Conservation (phyloP, 2,113 vertebrate species). For the Spea bombifrons region DNA sequence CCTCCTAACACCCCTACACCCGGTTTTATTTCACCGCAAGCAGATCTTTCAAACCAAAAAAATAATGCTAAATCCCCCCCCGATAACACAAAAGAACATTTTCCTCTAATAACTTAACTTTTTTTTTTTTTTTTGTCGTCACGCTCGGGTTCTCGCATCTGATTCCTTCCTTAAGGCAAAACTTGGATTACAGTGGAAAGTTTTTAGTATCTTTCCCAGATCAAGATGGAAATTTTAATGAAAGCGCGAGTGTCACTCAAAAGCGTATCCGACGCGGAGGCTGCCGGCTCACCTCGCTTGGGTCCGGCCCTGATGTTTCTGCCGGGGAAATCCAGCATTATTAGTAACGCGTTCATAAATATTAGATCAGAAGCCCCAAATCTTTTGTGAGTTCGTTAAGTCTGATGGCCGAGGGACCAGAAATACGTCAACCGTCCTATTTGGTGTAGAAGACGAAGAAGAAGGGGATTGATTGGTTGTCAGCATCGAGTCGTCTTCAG, state of each 20-base stretch:
- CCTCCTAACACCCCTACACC: too few relatives aligned
- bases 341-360: conserved; percentile 73
- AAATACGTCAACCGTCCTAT: conserved; percentile 72
- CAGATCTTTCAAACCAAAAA: too few relatives aligned
- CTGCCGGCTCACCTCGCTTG: conserved; percentile 67
- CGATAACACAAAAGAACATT: too few relatives aligned
- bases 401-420: conserved; percentile 54
- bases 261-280: conserved; percentile 67
- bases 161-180: conserved; percentile 69
- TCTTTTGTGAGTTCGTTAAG: conserved; percentile 81
- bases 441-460: conserved; percentile 67
- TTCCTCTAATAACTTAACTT: too few relatives aligned
- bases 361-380: conserved; percentile 57
- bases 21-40: too few relatives aligned
- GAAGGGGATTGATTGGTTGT: conserved; percentile 52
- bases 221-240: background rate
- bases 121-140: too few relatives aligned
- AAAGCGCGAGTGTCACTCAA: conserved; percentile 70
- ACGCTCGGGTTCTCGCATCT: conserved; percentile 58
- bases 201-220: conserved; percentile 66
- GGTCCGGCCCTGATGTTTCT: conserved; percentile 66
- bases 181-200: conserved; percentile 70
- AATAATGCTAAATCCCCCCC: too few relatives aligned
- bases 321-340: conserved; percentile 71
- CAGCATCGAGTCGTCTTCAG: conserved; percentile 43